Conservation (phyloP, 1,140 invertebrate genomes). For the Bombus huntii region DNA sequence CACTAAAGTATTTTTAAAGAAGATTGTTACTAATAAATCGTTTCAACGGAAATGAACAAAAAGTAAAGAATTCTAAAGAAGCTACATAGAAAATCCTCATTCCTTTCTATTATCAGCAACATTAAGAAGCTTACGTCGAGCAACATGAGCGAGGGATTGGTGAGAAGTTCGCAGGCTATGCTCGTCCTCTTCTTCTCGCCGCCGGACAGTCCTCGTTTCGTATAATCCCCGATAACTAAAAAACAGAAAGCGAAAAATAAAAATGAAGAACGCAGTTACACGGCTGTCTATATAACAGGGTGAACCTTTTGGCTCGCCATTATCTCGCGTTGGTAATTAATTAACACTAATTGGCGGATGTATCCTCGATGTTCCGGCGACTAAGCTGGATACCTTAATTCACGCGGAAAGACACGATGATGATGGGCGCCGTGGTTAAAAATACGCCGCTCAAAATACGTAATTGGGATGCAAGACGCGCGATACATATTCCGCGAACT, state of each 20-base stretch:
- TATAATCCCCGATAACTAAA: constrained; percentile 90
- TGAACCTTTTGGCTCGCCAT: neutral
- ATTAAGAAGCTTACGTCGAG: constrained; percentile 88
- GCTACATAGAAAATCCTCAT: neutral
- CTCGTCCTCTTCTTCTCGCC: constrained; percentile 94
- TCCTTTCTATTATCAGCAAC: neutral
- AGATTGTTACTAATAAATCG: no score
- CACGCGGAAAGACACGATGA: neutral
- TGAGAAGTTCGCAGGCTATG: constrained; percentile 93
- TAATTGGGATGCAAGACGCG: constrained; percentile 6
- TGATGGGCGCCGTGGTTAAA: neutral
- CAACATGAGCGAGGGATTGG: constrained; percentile 92
- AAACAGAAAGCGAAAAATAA: neutral
- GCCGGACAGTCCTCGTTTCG: constrained; percentile 91
- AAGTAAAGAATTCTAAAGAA: neutral
- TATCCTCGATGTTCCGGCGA: no score
- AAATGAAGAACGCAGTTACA: neutral
- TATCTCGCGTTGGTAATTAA: constrained; percentile 6
- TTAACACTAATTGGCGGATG: neutral
- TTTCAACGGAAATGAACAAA: neutral
- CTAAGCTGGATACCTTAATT: neutral
- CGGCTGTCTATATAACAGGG: neutral
- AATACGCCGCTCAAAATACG: constrained; percentile 2
- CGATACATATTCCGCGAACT: no score
- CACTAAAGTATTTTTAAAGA: no score